A percentile compares a stretch with the other conserved stretches of the same genome.
Conservation (phyloP, 2,113 vertebrate species). For the Pampusana beccarii region DNA sequence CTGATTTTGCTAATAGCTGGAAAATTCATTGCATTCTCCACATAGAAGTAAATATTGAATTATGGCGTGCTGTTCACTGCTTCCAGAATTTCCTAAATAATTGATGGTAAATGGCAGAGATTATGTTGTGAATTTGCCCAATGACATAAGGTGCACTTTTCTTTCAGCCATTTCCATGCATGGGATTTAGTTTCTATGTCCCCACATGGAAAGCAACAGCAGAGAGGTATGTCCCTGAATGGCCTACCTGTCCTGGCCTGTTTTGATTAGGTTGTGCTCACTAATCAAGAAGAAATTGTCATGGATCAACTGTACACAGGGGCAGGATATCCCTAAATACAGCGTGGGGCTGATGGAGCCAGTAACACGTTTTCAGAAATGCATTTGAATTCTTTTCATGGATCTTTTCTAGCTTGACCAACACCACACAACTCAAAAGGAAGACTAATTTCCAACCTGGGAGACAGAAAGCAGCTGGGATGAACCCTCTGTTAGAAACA, state of each 20-base stretch:
- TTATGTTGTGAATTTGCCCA: neutral
- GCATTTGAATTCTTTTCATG: neutral
- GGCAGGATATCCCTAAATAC: neutral
- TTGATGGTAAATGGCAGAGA: neutral
- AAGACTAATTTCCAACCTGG: neutral
- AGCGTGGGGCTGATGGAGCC: rapidly evolving
- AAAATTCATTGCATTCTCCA: neutral
- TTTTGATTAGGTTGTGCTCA: neutral
- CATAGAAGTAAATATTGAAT: neutral
- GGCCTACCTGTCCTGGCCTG: no score
- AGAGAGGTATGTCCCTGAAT: neutral
- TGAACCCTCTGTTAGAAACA: neutral
- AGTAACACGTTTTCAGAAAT: neutral
- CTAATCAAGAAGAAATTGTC: neutral
- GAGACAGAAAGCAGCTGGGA: neutral
- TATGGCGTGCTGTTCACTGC: neutral
- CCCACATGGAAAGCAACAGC: rapidly evolving
- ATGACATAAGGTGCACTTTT: neutral
- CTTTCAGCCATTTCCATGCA: neutral
- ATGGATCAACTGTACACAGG: neutral
- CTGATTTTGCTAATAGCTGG: neutral
- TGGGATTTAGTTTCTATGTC: neutral
- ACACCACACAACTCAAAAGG: neutral
- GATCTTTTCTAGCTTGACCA: neutral
- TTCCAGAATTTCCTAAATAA: neutral